Percentiles rank a stretch among this genome's conserved stretches.
phyloP scores from a whole-genome alignment of 2,888 invertebrate genomes.

The Cremastinae sp. region DNA sequence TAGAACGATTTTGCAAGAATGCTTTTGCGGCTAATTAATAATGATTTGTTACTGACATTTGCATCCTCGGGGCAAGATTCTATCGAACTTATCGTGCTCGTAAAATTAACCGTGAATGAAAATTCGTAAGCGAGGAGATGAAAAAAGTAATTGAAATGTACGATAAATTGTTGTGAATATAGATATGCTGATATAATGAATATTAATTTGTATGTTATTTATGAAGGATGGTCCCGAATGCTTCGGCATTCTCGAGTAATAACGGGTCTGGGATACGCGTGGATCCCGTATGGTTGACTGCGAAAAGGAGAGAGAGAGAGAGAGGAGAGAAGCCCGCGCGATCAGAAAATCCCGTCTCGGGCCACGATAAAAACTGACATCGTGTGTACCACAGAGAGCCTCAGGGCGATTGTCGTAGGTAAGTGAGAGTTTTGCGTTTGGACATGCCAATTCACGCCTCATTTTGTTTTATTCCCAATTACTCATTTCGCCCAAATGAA shows the following conservation, averaged over 20 bases:
- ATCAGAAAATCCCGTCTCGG: slow-evolving; percentile 57
- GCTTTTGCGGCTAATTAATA: slow-evolving; percentile 37
- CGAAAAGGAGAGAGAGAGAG: slow-evolving; percentile 36
- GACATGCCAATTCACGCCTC: not conserved
- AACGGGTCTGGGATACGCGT: slow-evolving; percentile 68
- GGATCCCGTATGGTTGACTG: slow-evolving; percentile 15
- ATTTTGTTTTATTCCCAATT: slow-evolving; percentile 1
- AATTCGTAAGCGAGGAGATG: slow-evolving; percentile 29
- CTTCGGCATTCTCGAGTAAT: slow-evolving; percentile 74
- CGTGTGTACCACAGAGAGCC: slow-evolving; percentile 63
- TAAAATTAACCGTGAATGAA: slow-evolving; percentile 42
- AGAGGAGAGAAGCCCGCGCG: slow-evolving; percentile 54
- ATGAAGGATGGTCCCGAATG: slow-evolving; percentile 44
- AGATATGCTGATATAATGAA: not conserved
- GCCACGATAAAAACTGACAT: slow-evolving; percentile 60
- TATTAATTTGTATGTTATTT: not conserved
- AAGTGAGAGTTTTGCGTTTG: slow-evolving; percentile 58
- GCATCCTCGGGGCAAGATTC: slow-evolving; percentile 19
- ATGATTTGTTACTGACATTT: slow-evolving; percentile 52
- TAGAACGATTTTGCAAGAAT: slow-evolving; percentile 17
- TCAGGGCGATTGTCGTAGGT: slow-evolving; percentile 76
- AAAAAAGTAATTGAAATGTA: slow-evolving; percentile 25
- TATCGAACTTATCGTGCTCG: slow-evolving; percentile 42
- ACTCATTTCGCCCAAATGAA: not conserved
- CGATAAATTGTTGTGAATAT: not conserved